These are phyloP conservation scores for Sebastolobus alascanus DNA, from an alignment of 2,797 vertebrate species.

Conservation along the genomic window DNA sequence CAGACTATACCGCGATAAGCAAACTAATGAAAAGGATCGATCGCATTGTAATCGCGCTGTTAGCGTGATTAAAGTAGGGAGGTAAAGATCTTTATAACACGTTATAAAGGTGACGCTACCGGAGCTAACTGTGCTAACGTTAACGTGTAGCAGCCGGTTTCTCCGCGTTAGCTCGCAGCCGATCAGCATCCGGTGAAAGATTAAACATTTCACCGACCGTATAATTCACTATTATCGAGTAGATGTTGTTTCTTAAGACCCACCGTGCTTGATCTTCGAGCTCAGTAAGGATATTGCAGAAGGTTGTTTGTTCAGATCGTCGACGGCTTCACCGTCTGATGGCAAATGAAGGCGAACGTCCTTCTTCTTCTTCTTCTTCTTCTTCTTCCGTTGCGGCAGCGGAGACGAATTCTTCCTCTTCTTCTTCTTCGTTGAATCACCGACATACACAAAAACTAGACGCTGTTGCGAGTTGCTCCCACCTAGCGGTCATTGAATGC, in stretches of 20 bases:
- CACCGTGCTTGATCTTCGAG: constrained; percentile 33
- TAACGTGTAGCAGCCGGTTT: background rate
- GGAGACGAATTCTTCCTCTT: background rate
- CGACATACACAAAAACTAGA: too few species aligned
- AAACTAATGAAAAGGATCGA: fast-evolving
- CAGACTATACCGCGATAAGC: fast-evolving
- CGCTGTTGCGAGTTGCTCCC: background rate
- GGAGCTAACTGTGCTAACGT: constrained; percentile 45
- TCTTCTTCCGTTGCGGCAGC: constrained; percentile 19
- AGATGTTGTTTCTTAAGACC: background rate
- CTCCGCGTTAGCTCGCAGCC: background rate
- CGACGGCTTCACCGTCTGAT: background rate
- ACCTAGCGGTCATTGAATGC: background rate
- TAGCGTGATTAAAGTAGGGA: fast-evolving
- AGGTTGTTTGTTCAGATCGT: background rate
- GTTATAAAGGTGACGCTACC: constrained; percentile 8
- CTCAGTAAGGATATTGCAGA: background rate
- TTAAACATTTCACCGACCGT: fast-evolving
- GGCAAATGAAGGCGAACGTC: constrained; percentile 55
- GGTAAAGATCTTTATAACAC: background rate
- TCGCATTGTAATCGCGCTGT: fast-evolving
- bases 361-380: constrained; percentile 15
- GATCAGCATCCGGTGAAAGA: background rate
- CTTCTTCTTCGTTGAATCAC: constrained; percentile 35
- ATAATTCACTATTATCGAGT: background rate